These are phyloP conservation scores for Colletes gigas DNA, from an alignment of 1,140 invertebrate genomes.

Conservation along the genomic window DNA sequence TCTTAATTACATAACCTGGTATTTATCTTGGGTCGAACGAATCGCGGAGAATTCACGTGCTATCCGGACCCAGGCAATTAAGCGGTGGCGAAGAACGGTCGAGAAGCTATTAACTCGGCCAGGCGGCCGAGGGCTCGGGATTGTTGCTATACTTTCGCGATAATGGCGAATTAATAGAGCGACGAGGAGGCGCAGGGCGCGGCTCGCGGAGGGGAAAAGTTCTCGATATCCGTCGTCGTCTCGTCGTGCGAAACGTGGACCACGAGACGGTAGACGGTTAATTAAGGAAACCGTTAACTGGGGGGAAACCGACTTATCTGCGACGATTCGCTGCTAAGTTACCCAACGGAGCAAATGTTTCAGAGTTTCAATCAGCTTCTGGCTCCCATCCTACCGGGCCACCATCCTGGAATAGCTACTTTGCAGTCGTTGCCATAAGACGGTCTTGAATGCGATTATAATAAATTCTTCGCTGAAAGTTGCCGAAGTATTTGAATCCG, in stretches of 20 bases:
- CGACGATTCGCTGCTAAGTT: slow-evolving; percentile 64
- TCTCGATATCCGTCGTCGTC: slow-evolving; percentile 33
- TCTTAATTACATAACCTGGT: slow-evolving; percentile 37
- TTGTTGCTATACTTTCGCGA: slow-evolving; percentile 48
- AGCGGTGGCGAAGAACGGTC: slow-evolving; percentile 18
- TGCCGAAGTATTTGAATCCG: slow-evolving; percentile 56
- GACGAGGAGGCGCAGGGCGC: not conserved
- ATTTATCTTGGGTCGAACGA: slow-evolving; percentile 13
- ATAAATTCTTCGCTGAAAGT: slow-evolving; percentile 65
- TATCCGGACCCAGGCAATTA: slow-evolving; percentile 24
- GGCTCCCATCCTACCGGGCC: not conserved
- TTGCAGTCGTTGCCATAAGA: slow-evolving; percentile 62
- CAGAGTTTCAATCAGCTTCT: slow-evolving; percentile 63
- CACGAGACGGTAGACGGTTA: slow-evolving; percentile 49
- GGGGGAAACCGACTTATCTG: slow-evolving; percentile 62
- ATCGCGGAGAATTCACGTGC: slow-evolving; percentile 16
- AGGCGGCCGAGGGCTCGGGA: not conserved
- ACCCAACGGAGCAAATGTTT: slow-evolving; percentile 55
- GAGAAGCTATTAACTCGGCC: slow-evolving; percentile 39
- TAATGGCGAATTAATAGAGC: slow-evolving; percentile 52
- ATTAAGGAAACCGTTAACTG: slow-evolving; percentile 65
- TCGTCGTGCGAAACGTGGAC: slow-evolving; percentile 8
- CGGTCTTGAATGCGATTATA: slow-evolving; percentile 67
- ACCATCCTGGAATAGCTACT: slow-evolving; percentile 41
- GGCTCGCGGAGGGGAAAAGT: slow-evolving; percentile 5